Conservation (phyloP, 2,888 invertebrate genomes). For the Achlya flavicornis region DNA sequence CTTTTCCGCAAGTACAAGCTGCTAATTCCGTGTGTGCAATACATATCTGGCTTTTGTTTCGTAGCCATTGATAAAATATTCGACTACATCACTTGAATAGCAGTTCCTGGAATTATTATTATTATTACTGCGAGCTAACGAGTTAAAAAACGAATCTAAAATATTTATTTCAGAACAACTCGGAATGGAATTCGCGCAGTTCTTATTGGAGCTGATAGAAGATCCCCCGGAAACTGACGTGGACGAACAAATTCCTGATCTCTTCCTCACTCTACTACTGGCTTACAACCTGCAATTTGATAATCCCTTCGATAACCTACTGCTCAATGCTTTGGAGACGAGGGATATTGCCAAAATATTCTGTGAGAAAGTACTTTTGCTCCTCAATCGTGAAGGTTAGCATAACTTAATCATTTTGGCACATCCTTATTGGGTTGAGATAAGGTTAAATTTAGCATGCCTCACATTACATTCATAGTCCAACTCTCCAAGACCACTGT, state of each 20-base stretch:
- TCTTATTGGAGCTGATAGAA: constrained; percentile 92
- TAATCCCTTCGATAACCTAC: constrained; percentile 86
- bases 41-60: background rate
- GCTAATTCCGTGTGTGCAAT: too few species aligned
- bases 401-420: background rate
- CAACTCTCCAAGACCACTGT: too few species aligned
- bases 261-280: constrained; percentile 92
- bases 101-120: too few species aligned
- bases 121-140: too few species aligned
- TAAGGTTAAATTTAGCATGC: background rate
- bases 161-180: constrained; percentile 88
- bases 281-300: constrained; percentile 96
- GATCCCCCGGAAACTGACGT: constrained; percentile 90
- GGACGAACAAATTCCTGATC: constrained; percentile 93
- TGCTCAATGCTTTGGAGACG: constrained; percentile 88
- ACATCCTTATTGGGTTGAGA: too few species aligned
- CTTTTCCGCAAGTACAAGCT: too few species aligned
- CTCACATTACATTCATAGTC: too few species aligned
- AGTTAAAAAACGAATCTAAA: background rate
- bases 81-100: too few species aligned
- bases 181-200: constrained; percentile 91
- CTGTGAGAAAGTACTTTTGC: constrained; percentile 93
- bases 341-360: constrained; percentile 91
- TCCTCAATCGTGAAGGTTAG: constrained; percentile 95
- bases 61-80: too few species aligned